phyloP scores from a whole-genome alignment of 1,140 invertebrate species.

The Anastrepha ludens region DNA sequence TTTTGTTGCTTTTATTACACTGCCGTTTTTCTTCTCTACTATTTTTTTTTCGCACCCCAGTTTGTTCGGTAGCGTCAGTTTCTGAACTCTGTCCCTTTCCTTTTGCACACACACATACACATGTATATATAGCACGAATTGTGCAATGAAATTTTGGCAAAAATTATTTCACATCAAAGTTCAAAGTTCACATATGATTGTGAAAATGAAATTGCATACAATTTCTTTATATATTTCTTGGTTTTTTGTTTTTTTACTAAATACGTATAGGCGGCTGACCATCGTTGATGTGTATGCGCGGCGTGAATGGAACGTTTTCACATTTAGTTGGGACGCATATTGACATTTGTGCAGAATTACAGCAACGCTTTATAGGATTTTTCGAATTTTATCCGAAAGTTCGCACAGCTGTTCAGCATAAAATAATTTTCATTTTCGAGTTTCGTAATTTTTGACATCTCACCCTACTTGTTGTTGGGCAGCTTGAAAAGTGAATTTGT shows the following conservation, averaged over 20 bases:
- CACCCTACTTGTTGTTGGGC: neutral
- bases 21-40: neutral
- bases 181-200: slow-evolving; percentile 54
- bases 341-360: neutral
- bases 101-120: neutral
- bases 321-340: neutral
- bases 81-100: neutral
- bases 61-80: slow-evolving; percentile 32
- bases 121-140: neutral
- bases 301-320: neutral
- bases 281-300: neutral
- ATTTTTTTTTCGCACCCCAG: neutral
- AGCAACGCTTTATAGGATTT: neutral
- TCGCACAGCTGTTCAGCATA: slow-evolving; percentile 30
- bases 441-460: slow-evolving; percentile 32
- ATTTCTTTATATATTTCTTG: neutral
- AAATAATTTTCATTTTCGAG: slow-evolving; percentile 37
- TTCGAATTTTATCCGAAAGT: slow-evolving; percentile 20
- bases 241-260: neutral
- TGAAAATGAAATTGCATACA: slow-evolving; percentile 53
- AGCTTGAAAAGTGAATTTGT: neutral
- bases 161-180: slow-evolving; percentile 54
- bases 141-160: slow-evolving; percentile 18
- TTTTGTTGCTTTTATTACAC: slow-evolving; percentile 3
- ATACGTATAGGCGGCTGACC: neutral